Percentiles rank a stretch among this genome's conserved stretches.
Conservation (phyloP, 2,888 invertebrate genomes). For the Hypolimnas misippus region DNA sequence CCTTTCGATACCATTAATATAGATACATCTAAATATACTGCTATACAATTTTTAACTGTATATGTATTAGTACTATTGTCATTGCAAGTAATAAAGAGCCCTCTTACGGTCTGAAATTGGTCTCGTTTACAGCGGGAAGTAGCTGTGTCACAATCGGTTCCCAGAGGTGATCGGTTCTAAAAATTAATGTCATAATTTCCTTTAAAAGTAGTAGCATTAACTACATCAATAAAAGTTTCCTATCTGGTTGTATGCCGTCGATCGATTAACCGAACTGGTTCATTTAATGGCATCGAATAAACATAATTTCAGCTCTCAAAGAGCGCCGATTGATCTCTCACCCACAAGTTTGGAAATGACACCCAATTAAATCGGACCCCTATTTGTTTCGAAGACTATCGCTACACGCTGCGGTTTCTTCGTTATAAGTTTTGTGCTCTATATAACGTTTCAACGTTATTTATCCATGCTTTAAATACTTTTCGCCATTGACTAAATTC, state of each 20-base stretch:
- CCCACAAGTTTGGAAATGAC: conserved; percentile 69
- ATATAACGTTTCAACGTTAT: neutral
- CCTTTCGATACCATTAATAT: conserved; percentile 11
- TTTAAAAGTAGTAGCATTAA: conserved; percentile 36
- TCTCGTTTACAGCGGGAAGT: conserved; percentile 12
- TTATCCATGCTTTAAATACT: neutral
- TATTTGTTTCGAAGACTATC: conserved; percentile 29
- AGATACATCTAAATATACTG: neutral
- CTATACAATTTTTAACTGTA: neutral
- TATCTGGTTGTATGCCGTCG: conserved; percentile 51
- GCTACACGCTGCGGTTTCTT: neutral
- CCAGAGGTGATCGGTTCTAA: conserved; percentile 19
- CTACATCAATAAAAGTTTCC: conserved; percentile 44
- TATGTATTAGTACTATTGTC: neutral
- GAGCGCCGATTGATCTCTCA: conserved; percentile 68
- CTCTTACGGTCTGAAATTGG: neutral
- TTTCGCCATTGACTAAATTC: too few relatives aligned
- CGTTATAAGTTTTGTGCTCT: neutral
- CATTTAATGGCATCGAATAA: conserved; percentile 74
- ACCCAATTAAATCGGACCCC: conserved; percentile 62
- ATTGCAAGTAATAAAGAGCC: conserved; percentile 3
- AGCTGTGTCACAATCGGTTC: conserved; percentile 17
- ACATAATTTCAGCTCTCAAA: conserved; percentile 80
- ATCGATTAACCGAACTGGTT: conserved; percentile 71
- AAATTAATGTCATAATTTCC: conserved; percentile 51